These are phyloP conservation scores for Drosophila repletoides DNA, from an alignment of 1,140 invertebrate species.

Conservation along the genomic window DNA sequence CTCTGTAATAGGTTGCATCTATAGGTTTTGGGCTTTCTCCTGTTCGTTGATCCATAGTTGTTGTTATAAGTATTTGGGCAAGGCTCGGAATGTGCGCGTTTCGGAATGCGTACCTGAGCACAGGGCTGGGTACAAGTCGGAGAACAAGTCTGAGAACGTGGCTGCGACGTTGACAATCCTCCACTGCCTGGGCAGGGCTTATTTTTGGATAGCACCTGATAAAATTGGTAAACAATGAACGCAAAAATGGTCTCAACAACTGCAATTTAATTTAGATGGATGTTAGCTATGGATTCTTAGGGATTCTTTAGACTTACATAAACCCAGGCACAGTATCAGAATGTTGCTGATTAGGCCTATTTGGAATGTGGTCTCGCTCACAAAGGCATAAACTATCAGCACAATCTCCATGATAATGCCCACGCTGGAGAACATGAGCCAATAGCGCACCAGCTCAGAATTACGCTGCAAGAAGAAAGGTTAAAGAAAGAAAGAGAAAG, in stretches of 20 bases:
- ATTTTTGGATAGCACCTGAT: slow-evolving; percentile 13
- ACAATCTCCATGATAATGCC: slow-evolving; percentile 42
- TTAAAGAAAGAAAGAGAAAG: neutral
- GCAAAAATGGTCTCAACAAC: slow-evolving; percentile 50
- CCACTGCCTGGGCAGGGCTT: too few relatives aligned
- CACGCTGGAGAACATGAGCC: slow-evolving; percentile 50
- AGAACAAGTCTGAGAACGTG: too few relatives aligned
- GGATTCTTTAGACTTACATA: slow-evolving; percentile 19
- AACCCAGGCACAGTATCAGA: slow-evolving; percentile 10
- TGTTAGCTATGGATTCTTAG: neutral
- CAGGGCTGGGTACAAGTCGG: too few relatives aligned
- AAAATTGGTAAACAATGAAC: slow-evolving; percentile 49
- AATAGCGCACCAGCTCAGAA: slow-evolving; percentile 27
- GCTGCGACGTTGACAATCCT: too few relatives aligned
- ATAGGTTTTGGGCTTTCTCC: neutral
- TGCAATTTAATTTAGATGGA: neutral
- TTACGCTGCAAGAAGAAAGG: slow-evolving; percentile 21
- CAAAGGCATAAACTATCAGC: slow-evolving; percentile 44
- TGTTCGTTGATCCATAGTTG: neutral
- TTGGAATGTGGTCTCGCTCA: slow-evolving; percentile 25
- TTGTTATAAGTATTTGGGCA: too few relatives aligned
- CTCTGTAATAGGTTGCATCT: slow-evolving; percentile 2
- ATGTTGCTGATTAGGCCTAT: slow-evolving; percentile 31
- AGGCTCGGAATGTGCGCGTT: too few relatives aligned
- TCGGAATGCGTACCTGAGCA: too few relatives aligned